These are phyloP conservation scores for Harmothoe impar DNA, from an alignment of 2,888 invertebrate species.

Conservation along the genomic window DNA sequence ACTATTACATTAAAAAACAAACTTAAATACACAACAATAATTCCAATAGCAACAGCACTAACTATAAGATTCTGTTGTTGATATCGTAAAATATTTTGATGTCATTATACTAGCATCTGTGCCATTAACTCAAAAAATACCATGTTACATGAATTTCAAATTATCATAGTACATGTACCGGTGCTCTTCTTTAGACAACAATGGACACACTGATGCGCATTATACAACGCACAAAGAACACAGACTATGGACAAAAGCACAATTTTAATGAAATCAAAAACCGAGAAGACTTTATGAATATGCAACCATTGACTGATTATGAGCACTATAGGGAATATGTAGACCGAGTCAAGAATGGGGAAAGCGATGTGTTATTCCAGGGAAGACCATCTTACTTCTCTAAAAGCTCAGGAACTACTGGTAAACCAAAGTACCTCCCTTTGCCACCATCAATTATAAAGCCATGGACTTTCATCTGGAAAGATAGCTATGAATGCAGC, in stretches of 20 bases:
- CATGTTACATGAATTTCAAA: no score
- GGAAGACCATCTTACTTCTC: not conserved
- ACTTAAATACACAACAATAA: no score
- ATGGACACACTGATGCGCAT: not conserved
- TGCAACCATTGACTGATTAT: conserved; percentile 36
- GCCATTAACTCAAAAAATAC: no score
- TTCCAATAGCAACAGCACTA: no score
- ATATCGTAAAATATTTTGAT: no score
- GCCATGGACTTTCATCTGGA: not conserved
- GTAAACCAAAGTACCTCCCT: not conserved
- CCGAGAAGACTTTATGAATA: not conserved
- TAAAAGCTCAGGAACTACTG: conserved; percentile 33
- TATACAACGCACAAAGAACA: not conserved
- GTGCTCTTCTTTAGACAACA: not conserved
- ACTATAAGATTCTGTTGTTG: no score
- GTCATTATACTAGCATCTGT: not conserved
- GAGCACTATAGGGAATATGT: conserved; percentile 44
- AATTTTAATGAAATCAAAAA: not conserved
- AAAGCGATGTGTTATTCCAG: not conserved
- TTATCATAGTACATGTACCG: no score
- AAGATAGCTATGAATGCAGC: not conserved
- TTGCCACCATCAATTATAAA: not conserved
- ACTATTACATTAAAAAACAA: no score
- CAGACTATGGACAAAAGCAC: conserved; percentile 31
- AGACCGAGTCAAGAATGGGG: not conserved